These are phyloP conservation scores for Norana najaformis DNA, from an alignment of 2,888 invertebrate genomes.

Conservation along the genomic window DNA sequence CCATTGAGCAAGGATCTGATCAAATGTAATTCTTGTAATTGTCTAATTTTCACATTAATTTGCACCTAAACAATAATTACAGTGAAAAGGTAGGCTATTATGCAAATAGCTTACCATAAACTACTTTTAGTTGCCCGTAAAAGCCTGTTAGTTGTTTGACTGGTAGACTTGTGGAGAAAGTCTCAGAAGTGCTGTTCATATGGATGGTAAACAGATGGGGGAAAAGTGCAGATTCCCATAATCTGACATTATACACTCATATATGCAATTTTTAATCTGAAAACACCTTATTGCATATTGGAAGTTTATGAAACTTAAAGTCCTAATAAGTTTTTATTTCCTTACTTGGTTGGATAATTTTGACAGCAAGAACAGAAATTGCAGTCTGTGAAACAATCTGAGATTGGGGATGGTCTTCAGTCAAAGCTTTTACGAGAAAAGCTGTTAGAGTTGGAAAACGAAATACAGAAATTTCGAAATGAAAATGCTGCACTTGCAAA, in stretches of 20 bases:
- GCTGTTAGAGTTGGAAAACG: conserved; percentile 57
- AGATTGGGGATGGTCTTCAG: conserved; percentile 51
- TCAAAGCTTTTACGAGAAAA: conserved; percentile 59
- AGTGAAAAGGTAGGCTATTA: too few species aligned
- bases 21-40: background rate
- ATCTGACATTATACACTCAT: too few species aligned
- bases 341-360: background rate
- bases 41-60: too few species aligned
- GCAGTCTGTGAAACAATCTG: conserved; percentile 27
- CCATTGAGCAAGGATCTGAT: background rate
- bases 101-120: too few species aligned
- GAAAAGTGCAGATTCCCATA: background rate
- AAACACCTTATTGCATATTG: background rate
- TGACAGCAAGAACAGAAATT: conserved; percentile 33
- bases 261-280: background rate
- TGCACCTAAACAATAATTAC: too few species aligned
- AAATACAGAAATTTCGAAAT: conserved; percentile 59
- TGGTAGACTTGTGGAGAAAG: background rate
- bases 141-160: background rate
- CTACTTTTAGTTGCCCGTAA: too few species aligned
- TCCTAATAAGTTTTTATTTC: background rate
- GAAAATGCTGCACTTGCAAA: conserved; percentile 58
- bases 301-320: background rate
- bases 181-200: background rate
- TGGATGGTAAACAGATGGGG: background rate